Base-by-base conservation (phyloP, 2,113 vertebrate species). In the Elephantulus edwardii region DNA sequence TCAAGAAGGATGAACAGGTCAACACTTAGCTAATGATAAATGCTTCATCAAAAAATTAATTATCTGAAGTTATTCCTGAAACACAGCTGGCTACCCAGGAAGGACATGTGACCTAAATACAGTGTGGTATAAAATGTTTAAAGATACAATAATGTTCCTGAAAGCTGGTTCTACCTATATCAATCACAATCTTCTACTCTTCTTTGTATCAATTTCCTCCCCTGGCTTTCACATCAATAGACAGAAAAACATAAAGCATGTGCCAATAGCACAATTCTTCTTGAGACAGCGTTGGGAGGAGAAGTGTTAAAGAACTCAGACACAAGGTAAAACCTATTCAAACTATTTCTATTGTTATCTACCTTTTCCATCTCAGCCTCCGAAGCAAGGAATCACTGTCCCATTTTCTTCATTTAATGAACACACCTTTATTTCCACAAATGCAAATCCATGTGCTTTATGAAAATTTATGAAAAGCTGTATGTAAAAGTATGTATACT, bases 121-220 rank as follows among this genome's bases (percentile, higher is more conserved):
- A 48, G 11, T 17, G 70, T 71, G 68, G 13, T 42, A 40, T 17
- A n/a, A 16, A 13, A 66, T 46, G 81, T 94, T 86, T 30, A 5
- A 62, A 75, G 33, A 88, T 50, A 33, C 16, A 52, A 70, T 68
- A n/a, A 26, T n/a, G n/a, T 71, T 84, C 10, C 22, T 83, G 8
- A 24, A 90, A 58, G 56, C 48, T 2, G 13, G 24, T 66, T 71
- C 35, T 85, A 52, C 33, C 17, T 80, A 0, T 50, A 81, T 46
- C 40, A 46, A 26, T 22, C 58, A 79, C 8, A 22, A 26, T 38
- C 13, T 58, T 24, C 75, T 20, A 16, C 13, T 75, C 83, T 75
- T 20, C 48, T 24, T 90, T 87, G 42, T 44, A 83, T 84, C 30
- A 86, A 78, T 54, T 91, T 91, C 66, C 33, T 93, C 38, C 76